Evolutionary conservation across 2,113 vertebrate species (phyloP), one percentile per base, ranked within the genome.

Genomic region (Pseudorectes ferrugineus): DNA sequence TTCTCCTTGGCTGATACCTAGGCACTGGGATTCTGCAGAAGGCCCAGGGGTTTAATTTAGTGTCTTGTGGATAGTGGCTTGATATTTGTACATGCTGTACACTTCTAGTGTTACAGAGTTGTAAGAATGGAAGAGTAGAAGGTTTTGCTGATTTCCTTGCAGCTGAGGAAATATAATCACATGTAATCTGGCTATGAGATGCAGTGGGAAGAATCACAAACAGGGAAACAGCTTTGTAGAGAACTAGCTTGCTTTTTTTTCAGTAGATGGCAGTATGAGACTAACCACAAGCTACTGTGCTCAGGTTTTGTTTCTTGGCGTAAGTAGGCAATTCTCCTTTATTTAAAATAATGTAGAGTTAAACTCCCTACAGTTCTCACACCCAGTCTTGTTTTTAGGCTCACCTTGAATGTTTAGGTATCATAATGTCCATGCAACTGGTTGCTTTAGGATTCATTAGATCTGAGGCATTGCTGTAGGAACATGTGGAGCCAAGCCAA

Each of bases 221-320:
- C 11, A n/a, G 38, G 36, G n/a, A 46, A 36, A 29, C 6, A 42
- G 7, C 38, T 88, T 70, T 45, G 21, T 17, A 17, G 35, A 72
- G 84, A 57, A 45, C 62, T 90, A 76, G 51, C 73, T 42, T n/a
- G 35, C 19, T 11, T 87, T 92, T 84, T 93, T 92, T 78, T 96
- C 98, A 97, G 93, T 89, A 97, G 98, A 57, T 96, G 98, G 97
- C 97, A 91, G 87, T 67, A 58, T 63, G 84, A 94, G 85, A 89
- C 92, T 92, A 79, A 72, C 31, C 36, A 92, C 11, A 11, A 57
- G 11, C 26, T 66, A 3, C 48, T 55, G 23, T 59, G 25, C 14
- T 22, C 45, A 83, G 24, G 3, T 48, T 89, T 85, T 58, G 17
- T 61, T 90, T 86, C 42, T 81, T 85, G 25, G 26, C 2, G 1